Evolutionary conservation across 1,140 invertebrate species (phyloP).

Genomic region (Pentalonia nigronervosa): DNA sequence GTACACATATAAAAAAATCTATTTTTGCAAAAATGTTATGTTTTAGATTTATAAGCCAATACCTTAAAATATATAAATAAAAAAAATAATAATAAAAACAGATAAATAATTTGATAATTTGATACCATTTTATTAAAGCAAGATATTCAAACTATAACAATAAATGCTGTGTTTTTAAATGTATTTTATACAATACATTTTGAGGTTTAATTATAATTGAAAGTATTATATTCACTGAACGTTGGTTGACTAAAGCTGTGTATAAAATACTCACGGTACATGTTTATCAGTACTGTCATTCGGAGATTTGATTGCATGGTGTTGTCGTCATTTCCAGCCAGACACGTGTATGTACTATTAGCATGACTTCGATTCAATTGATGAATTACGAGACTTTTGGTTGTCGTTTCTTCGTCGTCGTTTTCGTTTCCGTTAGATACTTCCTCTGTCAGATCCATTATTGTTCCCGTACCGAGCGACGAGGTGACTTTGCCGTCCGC

Average conservation of each 20-base stretch:
- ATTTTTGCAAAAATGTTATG: not conserved
- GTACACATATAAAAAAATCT: not conserved
- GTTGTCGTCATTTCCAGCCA: constrained; percentile 31
- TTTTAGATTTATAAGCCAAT: too few relatives aligned
- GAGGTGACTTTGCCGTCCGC: not conserved
- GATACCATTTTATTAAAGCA: not conserved
- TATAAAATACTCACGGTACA: constrained; percentile 43
- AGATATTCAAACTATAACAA: not conserved
- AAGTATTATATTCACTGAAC: not conserved
- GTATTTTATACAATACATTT: not conserved
- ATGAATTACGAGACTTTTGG: not conserved
- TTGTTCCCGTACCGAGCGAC: not conserved
- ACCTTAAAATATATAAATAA: too few relatives aligned
- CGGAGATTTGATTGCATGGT: constrained; percentile 16
- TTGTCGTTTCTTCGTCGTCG: not conserved
- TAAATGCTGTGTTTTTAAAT: not conserved
- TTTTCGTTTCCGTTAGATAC: not conserved
- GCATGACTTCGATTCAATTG: constrained; percentile 39
- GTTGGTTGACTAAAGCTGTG: not conserved
- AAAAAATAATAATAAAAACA: too few relatives aligned
- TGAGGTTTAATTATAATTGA: not conserved
- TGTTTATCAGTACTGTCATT: constrained; percentile 32
- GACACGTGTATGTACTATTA: constrained; percentile 35
- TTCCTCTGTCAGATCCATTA: not conserved
- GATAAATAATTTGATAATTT: too few relatives aligned